Base-by-base conservation (phyloP, 1,140 invertebrate genomes). In the Tetranychus cinnabarinus region DNA sequence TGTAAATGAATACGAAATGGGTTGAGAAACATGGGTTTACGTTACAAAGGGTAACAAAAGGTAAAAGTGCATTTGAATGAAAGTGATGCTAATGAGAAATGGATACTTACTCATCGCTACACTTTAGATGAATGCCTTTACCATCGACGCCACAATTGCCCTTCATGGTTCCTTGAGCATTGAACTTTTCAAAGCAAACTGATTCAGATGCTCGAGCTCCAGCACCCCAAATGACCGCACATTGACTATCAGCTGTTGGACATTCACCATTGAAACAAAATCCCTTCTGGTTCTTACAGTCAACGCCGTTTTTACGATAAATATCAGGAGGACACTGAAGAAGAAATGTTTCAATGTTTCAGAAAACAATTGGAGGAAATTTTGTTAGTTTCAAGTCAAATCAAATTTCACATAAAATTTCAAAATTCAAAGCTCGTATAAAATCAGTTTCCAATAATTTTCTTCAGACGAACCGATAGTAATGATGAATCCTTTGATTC, bases 251-350 rank as follows among this genome's bases (percentile, higher is more conserved):
- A 10, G 89, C 71, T 3, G 88, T 89, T 1, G 90, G 88, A 70
- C 92, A 97, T 47, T 82, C 75, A 0, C 91, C 91, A 66, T 86
- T 83, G 72, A 88, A 91, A 73, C 92, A 96, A 72, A 84, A 88
- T 0, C 87, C 86, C 63, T 76, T 75, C 48, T 75, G 71, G 42
- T 72, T 69, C 42, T 79, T 79, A 71, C 90, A 96, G 0, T 80
- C 76, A 47, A 82, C 82, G 0, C 90, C 91, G 71, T 95, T 93
- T 72, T 91, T 91, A 66, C 88, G 84, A 71, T 83, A 84, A 1
- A 88, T 79, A 71, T 97, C 88, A 4, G 71, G 64, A 0, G 91
- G 90, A 75, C 91, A 97, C 63, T 87, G 77, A 47, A 67, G 66
- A 54, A 52, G 10, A 39, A 60, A 56, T 5, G 39, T 23, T 23